Conservation (phyloP, 2,888 invertebrate species). For the Leucoptera coffeella region DNA sequence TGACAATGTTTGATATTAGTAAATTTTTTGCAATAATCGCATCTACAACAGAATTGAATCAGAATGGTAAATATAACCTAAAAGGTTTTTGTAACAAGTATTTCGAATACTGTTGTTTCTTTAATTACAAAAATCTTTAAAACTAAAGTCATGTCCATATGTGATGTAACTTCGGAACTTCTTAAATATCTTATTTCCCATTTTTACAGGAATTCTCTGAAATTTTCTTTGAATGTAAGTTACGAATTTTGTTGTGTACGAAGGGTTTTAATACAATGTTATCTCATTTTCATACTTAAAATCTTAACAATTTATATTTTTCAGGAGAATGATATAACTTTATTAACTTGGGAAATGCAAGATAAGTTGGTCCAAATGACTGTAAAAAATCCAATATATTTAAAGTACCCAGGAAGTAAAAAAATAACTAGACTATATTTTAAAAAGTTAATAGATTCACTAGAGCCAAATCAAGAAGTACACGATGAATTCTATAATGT, state of each 20-base stretch:
- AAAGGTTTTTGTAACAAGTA: neutral
- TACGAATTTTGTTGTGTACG: neutral
- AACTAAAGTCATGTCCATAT: too few species aligned
- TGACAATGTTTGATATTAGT: neutral
- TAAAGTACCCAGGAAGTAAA: slow-evolving; percentile 55
- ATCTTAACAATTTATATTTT: slow-evolving; percentile 8
- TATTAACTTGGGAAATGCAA: slow-evolving; percentile 48
- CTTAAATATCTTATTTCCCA: slow-evolving; percentile 8
- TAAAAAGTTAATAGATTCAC: slow-evolving; percentile 53
- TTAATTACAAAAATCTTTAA: too few species aligned
- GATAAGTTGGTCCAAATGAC: slow-evolving; percentile 53
- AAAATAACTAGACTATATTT: slow-evolving; percentile 61
- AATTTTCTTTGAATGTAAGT: slow-evolving; percentile 14
- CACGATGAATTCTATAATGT: slow-evolving; percentile 60
- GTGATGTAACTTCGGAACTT: neutral
- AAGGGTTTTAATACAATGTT: neutral
- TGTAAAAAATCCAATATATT: slow-evolving; percentile 41
- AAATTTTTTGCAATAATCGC: neutral
- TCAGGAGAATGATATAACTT: slow-evolving; percentile 17
- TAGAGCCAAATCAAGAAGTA: slow-evolving; percentile 54
- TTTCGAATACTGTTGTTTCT: too few species aligned
- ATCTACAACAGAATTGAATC: neutral
- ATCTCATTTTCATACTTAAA: neutral
- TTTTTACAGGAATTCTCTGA: slow-evolving; percentile 14
- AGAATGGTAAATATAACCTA: neutral